Conservation (phyloP, 2,113 vertebrate genomes). For the Plecturocebus donacophilus region DNA sequence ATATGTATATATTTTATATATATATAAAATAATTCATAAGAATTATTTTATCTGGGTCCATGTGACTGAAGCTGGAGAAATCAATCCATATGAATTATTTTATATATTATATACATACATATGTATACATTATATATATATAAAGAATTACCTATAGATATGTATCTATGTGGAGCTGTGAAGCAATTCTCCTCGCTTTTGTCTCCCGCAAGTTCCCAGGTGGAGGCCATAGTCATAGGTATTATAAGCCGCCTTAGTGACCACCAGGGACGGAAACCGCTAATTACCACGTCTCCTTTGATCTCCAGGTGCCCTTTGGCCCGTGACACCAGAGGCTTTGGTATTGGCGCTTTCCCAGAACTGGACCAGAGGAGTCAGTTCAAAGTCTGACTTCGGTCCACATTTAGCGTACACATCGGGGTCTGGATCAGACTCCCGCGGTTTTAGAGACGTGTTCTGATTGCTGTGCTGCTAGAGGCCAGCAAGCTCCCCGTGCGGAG, state of each 20-base stretch:
- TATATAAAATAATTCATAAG: no score
- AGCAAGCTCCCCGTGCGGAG: no score
- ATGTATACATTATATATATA: no score
- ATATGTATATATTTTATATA: no score
- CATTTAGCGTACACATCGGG: fast-evolving
- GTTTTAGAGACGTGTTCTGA: background rate
- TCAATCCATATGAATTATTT: no score
- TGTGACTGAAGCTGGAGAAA: no score
- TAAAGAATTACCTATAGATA: no score
- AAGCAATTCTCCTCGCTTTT: background rate
- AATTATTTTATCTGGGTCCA: no score
- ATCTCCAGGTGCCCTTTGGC: background rate
- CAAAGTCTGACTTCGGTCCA: fast-evolving
- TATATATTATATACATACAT: no score
- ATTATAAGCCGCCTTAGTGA: background rate
- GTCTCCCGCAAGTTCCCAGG: background rate
- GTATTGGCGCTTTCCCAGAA: background rate
- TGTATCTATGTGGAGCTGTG: background rate
- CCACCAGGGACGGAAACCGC: constrained; percentile 22
- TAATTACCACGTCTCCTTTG: background rate
- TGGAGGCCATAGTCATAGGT: background rate
- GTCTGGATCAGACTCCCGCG: background rate
- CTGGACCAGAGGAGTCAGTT: background rate
- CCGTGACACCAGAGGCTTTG: background rate
- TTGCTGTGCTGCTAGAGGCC: background rate